Conservation (phyloP, 1,140 invertebrate species). For the Melitaea cinxia region DNA sequence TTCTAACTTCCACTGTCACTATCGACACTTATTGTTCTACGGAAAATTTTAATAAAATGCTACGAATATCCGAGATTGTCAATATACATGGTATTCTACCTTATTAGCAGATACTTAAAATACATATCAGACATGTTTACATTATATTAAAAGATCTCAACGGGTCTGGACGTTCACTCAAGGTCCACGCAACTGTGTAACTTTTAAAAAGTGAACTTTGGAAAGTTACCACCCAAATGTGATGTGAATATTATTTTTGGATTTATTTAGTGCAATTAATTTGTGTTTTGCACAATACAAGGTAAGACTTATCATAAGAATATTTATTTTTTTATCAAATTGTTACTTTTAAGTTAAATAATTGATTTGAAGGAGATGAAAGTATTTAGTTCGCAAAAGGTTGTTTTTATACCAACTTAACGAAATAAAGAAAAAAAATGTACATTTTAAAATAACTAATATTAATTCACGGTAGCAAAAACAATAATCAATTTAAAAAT, state of each 20-base stretch:
- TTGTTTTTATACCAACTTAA: no score
- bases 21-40: no score
- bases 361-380: no score
- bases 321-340: not conserved
- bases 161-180: slow-evolving; percentile 21
- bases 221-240: not conserved
- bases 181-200: slow-evolving; percentile 6
- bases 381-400: no score
- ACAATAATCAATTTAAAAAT: no score
- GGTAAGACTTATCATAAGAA: not conserved
- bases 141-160: slow-evolving; percentile 29
- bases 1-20: no score
- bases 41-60: no score
- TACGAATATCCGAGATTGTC: not conserved
- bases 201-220: slow-evolving; percentile 8
- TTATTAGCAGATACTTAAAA: slow-evolving; percentile 33
- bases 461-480: no score
- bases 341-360: no score
- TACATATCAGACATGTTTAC: slow-evolving; percentile 39
- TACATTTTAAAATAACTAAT: no score
- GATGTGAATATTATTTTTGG: slow-evolving; percentile 1
- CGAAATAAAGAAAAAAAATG: no score
- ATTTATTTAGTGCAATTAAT: slow-evolving; percentile 3
- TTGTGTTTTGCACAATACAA: not conserved
- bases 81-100: slow-evolving; percentile 25